Evolutionary conservation across 92 coral and sea anemone genomes (phyloP).

Genomic region (Ricordea florida): DNA sequence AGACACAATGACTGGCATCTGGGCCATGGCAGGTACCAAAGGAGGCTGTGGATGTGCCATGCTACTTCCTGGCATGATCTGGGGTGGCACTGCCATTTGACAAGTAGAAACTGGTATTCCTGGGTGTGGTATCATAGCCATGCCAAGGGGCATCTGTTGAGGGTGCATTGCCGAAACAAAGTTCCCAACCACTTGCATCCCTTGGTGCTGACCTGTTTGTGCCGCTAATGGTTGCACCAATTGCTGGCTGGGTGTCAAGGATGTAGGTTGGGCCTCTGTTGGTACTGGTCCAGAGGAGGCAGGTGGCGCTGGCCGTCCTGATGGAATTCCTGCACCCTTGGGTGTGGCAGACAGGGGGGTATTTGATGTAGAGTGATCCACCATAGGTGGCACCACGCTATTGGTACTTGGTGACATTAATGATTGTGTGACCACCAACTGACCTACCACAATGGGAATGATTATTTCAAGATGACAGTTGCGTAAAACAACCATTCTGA

Average conservation of each 20-base stretch:
- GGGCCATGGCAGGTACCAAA: constrained; percentile 13
- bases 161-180: constrained; percentile 8
- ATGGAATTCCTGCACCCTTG: neutral
- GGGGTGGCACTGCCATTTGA: constrained; percentile 19
- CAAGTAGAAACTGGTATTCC: neutral
- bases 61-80: constrained; percentile 23
- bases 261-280: too few relatives aligned
- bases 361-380: neutral
- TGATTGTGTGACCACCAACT: neutral
- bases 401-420: neutral
- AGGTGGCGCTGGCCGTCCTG: neutral
- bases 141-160: neutral
- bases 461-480: neutral
- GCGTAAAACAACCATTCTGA: neutral
- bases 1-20: constrained; percentile 32
- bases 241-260: constrained; percentile 1
- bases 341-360: neutral
- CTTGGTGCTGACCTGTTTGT: neutral
- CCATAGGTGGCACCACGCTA: neutral
- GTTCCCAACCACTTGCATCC: constrained; percentile 4
- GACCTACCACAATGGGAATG: neutral
- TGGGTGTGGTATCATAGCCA: constrained; percentile 25
- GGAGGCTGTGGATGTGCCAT: constrained; percentile 15
- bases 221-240: constrained; percentile 3
- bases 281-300: neutral